phyloP scores from a whole-genome alignment of 2,113 vertebrate genomes.

The Hippocampus comes region DNA sequence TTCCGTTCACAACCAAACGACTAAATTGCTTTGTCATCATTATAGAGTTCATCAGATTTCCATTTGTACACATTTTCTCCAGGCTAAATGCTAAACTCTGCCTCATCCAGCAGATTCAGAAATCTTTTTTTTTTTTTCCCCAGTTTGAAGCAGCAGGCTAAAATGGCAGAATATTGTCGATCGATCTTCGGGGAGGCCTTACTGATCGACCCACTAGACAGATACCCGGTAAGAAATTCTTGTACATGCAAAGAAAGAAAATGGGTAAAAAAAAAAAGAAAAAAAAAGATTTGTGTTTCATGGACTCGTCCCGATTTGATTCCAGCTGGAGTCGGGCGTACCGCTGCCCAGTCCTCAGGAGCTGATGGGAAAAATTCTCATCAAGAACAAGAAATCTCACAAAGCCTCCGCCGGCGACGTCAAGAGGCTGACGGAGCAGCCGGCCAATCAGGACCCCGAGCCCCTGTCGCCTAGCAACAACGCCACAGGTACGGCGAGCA shows the following conservation, averaged over 20 bases:
- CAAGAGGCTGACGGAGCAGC: conserved; percentile 88
- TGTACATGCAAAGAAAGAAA: conserved; percentile 1
- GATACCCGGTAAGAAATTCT: conserved; percentile 82
- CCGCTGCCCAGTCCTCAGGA: conserved; percentile 94
- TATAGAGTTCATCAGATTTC: not conserved
- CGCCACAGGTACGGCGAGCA: conserved; percentile 65
- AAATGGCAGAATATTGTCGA: conserved; percentile 98
- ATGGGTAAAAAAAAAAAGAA: not conserved
- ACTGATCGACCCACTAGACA: conserved; percentile 91
- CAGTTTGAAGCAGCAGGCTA: conserved; percentile 96
- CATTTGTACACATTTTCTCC: not conserved
- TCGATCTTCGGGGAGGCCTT: conserved; percentile 94
- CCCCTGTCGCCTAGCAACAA: conserved; percentile 88
- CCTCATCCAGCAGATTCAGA: not conserved
- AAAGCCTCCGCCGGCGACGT: conserved; percentile 85
- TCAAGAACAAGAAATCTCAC: conserved; percentile 99
- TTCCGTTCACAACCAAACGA: not conserved
- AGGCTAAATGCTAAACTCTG: not conserved
- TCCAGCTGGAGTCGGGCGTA: conserved; percentile 85
- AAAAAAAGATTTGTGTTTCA: not conserved
- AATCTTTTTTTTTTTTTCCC: not conserved
- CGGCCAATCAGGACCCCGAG: conserved; percentile 88
- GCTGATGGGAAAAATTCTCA: conserved; percentile 94
- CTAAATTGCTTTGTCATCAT: not conserved
- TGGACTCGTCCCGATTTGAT: not conserved